Base-by-base conservation (phyloP, 2,797 vertebrate species). In the Orientallactaga sibirica region DNA sequence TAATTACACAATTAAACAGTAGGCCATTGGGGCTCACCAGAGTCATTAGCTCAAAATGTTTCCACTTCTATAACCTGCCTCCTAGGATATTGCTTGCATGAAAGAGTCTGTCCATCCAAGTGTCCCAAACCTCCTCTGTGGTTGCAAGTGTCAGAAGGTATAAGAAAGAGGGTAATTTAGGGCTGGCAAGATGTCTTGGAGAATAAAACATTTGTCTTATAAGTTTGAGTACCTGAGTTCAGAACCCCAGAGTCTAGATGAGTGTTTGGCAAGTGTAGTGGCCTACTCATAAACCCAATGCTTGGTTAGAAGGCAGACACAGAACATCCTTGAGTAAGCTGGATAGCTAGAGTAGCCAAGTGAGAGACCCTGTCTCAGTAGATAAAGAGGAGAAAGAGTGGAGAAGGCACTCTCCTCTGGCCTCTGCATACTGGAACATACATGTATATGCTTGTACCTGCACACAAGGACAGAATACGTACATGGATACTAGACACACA, bases 1-100 rank as follows among this genome's bases (percentile, higher is more conserved):
- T 97, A 95, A 96, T 97, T 97, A 95, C 7, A 88, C 84, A 91
- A 55, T 96, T 96, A 95, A 95, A 90, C 68, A 96, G 91, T 92
- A 91, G 43, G 89, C 90, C 55, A 81, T 2, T 37, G 74, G 48
- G 76, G 73, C 88, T 88, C 66, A 41, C 67, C 81, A 82, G 88
- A 92, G 48, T 73, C 79, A 61, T 97, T 95, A 97, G 61, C 76
- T 86, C 9, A 94, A 74, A 94, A 77, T 37, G 18, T 91, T 95
- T 96, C 5, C 0, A 91, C 83, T 95, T 94, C 67, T 1, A 52
- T 85, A 95, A 85, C 64, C 33, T 93, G 58, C 52, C 70, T 92
- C 55, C 25, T 64, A 88, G 41, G 83, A 93, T 37, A 55, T 52
- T 52, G 86, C 52, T 61, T 78, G 68, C n/a, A n/a, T 27, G 58